A percentile compares a stretch with the other conserved stretches of the same genome.
phyloP scores from a whole-genome alignment of 2,113 vertebrate genomes.

The Myanophis thanlyinensis region DNA sequence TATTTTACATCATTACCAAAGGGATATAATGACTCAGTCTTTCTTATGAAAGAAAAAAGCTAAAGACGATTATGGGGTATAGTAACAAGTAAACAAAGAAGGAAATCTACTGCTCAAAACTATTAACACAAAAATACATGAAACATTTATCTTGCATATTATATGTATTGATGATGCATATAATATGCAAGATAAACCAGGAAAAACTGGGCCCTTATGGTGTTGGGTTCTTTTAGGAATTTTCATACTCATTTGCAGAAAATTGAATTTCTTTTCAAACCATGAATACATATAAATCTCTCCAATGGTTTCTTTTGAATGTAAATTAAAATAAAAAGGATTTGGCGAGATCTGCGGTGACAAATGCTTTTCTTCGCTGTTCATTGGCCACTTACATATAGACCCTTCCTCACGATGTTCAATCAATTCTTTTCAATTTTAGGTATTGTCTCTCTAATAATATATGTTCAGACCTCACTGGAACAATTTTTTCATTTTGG shows the following conservation, averaged over 20 bases:
- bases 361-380: background rate
- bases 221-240: background rate
- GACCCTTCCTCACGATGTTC: background rate
- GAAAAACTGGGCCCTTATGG: background rate
- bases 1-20: background rate
- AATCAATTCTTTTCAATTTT: background rate
- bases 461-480: background rate
- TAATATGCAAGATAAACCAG: too few relatives aligned
- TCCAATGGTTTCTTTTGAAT: background rate
- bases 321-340: conserved; percentile 45
- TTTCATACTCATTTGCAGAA: background rate
- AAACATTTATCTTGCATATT: background rate
- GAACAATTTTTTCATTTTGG: background rate
- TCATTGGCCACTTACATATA: background rate
- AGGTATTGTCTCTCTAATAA: background rate
- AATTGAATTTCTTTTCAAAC: background rate
- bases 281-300: background rate
- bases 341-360: background rate
- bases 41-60: background rate
- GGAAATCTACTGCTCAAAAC: too few relatives aligned
- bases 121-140: background rate
- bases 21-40: background rate
- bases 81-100: background rate
- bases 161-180: background rate
- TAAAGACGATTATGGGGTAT: background rate